Evolutionary conservation across 2,797 vertebrate genomes (phyloP), one percentile per base, ranked within the genome.

Genomic region (Harpagifer antarcticus): DNA sequence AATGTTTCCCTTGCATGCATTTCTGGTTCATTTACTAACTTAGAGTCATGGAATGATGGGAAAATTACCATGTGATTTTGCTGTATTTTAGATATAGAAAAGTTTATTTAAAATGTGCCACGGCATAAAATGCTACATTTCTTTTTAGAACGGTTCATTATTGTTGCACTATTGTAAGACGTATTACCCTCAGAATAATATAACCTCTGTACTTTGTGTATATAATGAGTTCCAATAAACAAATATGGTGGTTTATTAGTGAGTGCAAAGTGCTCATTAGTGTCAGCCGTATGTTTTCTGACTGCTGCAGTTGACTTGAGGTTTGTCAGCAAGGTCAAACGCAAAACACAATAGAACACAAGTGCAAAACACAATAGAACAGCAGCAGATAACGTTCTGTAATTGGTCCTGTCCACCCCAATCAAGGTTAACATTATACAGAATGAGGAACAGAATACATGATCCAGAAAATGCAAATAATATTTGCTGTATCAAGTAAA

Each of bases 271-370:
- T 0, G 0, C 23, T 56, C 19, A 37, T 55, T 56, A 9, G 53
- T 49, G 42, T 56, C 44, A 69, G 45, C 45, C 61, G 48, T 55
- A 27, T 62, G 5, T 14, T 16, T 43, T 37, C 33, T 37, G 17
- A 37, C 9, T 31, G 50, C 8, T 20, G 13, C 31, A 54, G 37
- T 60, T 37, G 3, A 48, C n/a, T 48, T 53, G 14, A n/a, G 19
- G 23, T 54, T 64, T 50, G 20, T 54, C 33, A 50, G 42, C 53
- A 45, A 67, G 58, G 48, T 72, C 50, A 55, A 59, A 40, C 12
- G 10, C 58, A 20, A 62, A 56, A 59, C 43, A 53, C 31, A 71
- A 48, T 20, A 47, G 44, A 61, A 57, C 44, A 65, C n/a, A n/a
- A n/a, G n/a, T n/a, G 10, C 58, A 20, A 62, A 56, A 59, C 43